A percentile compares a stretch with the other conserved stretches of the same genome.
Evolutionary conservation across 2,888 invertebrate species (phyloP).

Genomic region (Prostheceraeus crozeri): DNA sequence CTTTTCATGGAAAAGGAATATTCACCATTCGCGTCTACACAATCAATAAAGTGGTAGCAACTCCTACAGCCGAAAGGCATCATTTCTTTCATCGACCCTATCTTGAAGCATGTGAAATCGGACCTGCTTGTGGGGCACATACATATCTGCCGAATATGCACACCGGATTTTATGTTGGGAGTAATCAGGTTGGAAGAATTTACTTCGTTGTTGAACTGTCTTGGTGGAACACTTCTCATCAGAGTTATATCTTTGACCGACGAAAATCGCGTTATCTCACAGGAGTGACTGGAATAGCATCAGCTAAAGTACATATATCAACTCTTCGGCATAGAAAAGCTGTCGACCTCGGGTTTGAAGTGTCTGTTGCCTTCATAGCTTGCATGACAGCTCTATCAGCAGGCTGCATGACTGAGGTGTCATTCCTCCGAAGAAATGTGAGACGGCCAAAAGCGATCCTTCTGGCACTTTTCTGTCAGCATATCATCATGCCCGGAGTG

Average conservation of each 20-base stretch:
- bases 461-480: constrained; percentile 51
- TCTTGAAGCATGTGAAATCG: background rate
- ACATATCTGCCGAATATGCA: background rate
- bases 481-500: constrained; percentile 53
- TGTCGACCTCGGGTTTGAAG: too few species aligned
- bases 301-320: too few species aligned
- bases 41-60: background rate
- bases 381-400: constrained; percentile 53
- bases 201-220: constrained; percentile 19
- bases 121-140: background rate
- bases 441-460: constrained; percentile 50
- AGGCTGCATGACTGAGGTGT: constrained; percentile 51
- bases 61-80: background rate
- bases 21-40: constrained; percentile 15
- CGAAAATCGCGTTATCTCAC: too few species aligned
- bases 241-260: too few species aligned
- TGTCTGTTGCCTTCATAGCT: constrained; percentile 49
- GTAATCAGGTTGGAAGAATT: constrained; percentile 34
- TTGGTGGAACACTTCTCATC: constrained; percentile 26
- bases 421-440: constrained; percentile 48
- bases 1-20: background rate
- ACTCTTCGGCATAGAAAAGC: too few species aligned
- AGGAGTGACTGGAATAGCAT: too few species aligned
- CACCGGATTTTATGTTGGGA: constrained; percentile 31
- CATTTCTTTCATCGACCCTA: background rate